Evolutionary conservation across 2,797 vertebrate species (phyloP), one percentile per base, ranked within the genome.

Genomic region (Acrossocheilus wenchowensis): DNA sequence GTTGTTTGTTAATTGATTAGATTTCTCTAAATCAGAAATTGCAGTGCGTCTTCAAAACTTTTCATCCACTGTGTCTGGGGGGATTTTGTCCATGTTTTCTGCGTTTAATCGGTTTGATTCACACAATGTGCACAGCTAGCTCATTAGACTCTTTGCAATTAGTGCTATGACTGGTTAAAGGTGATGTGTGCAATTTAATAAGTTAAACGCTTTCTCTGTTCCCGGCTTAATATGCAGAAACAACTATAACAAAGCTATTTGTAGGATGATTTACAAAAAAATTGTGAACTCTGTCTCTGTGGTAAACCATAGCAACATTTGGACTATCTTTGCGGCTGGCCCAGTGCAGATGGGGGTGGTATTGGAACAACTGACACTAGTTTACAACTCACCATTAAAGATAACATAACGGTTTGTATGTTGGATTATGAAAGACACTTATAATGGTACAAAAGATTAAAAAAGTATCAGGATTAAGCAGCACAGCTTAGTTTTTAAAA

Each of bases 1-100:
- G 91, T 89, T 93, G 92, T 90, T 68, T 89, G 89, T 83, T 94
- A 95, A 95, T 95, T 95, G 94, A 94, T 95, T 94, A 91, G 91
- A 93, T 94, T 95, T 94, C 91, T 93, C 81, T 87, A 91, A 90
- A 95, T 94, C 93, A 92, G 88, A 93, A 94, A 91, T 90, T 88
- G 88, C 90, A 66, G 86, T 88, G 86, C 91, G 88, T 93, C 91
- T 93, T 92, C 87, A 91, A 93, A 93, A 92, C 88, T 85, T 91
- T 89, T 62, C 87, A 86, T 85, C 82, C 34, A 14, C 87, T 84
- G 87, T 89, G 91, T 90, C 90, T 92, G 93, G 88, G 74, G 91
- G 88, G 88, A 41, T 36, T 90, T 54, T 84, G 75, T 87, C 62
- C 66, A 91, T 89, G 87, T 91, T 91, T 89, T 89, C 87, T 89